phyloP scores from a whole-genome alignment of 1,140 invertebrate genomes.

The Danaus melanippus region DNA sequence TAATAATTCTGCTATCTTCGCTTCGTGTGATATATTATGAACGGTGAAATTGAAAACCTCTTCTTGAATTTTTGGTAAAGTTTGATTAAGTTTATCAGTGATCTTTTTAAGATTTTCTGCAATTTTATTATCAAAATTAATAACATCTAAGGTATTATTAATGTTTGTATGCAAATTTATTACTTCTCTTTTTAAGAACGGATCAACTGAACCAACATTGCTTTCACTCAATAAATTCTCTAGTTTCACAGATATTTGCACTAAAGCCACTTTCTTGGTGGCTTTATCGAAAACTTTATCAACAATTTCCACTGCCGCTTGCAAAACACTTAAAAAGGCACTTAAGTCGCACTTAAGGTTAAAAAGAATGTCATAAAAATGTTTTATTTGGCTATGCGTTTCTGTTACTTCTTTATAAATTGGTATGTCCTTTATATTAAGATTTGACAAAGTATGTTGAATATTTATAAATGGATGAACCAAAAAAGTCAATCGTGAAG shows the following conservation, averaged over 20 bases:
- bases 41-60: conserved; percentile 38
- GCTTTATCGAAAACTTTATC: conserved; percentile 39
- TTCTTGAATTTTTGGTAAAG: conserved; percentile 26
- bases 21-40: conserved; percentile 30
- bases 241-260: conserved; percentile 34
- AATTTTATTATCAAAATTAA: conserved; percentile 30
- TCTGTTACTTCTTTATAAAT: conserved; percentile 46
- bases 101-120: conserved; percentile 38
- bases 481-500: conserved; percentile 41
- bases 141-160: conserved; percentile 32
- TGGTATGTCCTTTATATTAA: conserved; percentile 50
- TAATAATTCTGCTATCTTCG: conserved; percentile 34
- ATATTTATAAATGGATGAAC: conserved; percentile 63
- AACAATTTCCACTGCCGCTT: conserved; percentile 32
- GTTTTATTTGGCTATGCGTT: conserved; percentile 27
- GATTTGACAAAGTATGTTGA: conserved; percentile 44
- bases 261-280: conserved; percentile 32
- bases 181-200: conserved; percentile 5
- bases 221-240: conserved; percentile 17
- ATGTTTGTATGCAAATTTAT: conserved; percentile 22
- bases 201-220: no score
- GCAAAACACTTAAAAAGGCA: conserved; percentile 36
- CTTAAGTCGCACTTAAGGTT: conserved; percentile 45
- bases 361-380: conserved; percentile 31
- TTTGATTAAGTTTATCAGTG: conserved; percentile 6